These are phyloP conservation scores for human DNA, from an alignment of 2,113 vertebrate genomes.

Conservation along the genomic window GRCh38 chr4:8377501-8378000, in stretches of 20 bases:
- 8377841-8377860: background rate
- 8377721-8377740: no score
- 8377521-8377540: no score
- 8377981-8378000: background rate
- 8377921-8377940: background rate
- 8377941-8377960: background rate
- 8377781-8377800: fast-evolving
- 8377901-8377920: background rate
- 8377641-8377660: background rate
- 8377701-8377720: no score
- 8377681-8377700: background rate
- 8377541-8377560: fast-evolving
- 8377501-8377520: fast-evolving
- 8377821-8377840: background rate
- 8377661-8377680: no score
- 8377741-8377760: background rate
- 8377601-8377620: fast-evolving
- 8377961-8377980: background rate
- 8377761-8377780: background rate
- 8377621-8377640: fast-evolving
- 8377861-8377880: background rate
- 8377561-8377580: fast-evolving
- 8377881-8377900: background rate
- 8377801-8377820: background rate
- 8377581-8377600: fast-evolving